Base-by-base conservation (phyloP, 2,797 vertebrate species). In the Spondyliosoma cantharus region DNA sequence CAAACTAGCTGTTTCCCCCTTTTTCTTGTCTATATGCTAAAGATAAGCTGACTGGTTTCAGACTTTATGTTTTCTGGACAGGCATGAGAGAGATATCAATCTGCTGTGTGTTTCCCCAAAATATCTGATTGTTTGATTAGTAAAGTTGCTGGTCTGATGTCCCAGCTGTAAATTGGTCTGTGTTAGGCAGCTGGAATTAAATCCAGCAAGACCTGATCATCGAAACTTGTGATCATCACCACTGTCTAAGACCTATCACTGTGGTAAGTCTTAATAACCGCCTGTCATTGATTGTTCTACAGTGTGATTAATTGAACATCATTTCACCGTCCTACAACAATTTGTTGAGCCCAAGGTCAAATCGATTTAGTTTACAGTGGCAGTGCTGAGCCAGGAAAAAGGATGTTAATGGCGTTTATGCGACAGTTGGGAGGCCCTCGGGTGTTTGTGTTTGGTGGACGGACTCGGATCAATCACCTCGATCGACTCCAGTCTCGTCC, bases 301-400 rank as follows among this genome's bases (percentile, higher is more conserved):
- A 25, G 49, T 54, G 1, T 88, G 88, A 93, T 91, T 87, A 87
- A 92, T 91, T 57, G 63, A 76, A 8, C 70, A 76, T 88, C 62
- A 68, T 82, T 85, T 80, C 59, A 32, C 62, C 20, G 17, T 65
- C 65, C 45, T 45, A 29, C 62, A 52, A 7, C 62, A 66, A 63
- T 80, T 27, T 83, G 80, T 84, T 86, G 73, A 61, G 65, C 85
- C 80, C 84, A 83, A 87, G 89, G 87, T 93, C 87, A 89, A 52
- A 89, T 91, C 59, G 46, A 89, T 89, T 27, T 29, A 56, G 77
- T 79, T 82, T 84, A 80, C 69, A 76, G 73, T 57, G 19, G 68
- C 70, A 20, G 58, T 81, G 88, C 84, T 80, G 85, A 89, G 73
- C 62, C 64, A 50, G 48, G 81, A 71, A 78, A 90, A 83, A 64